Conservation (phyloP, 1,140 invertebrate species). For the Belonocnema kinseyi region DNA sequence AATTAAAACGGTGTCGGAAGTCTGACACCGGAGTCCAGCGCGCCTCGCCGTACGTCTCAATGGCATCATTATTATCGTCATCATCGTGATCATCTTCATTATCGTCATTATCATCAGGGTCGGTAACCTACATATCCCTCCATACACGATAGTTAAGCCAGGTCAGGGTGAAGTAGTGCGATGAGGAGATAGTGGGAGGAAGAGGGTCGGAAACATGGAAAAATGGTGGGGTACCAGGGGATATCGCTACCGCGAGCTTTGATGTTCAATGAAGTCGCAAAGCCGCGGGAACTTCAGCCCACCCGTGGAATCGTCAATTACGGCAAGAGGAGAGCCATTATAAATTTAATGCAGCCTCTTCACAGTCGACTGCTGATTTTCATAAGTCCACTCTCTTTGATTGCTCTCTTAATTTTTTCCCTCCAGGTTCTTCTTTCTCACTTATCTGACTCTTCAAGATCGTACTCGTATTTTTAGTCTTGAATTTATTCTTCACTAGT, state of each 20-base stretch:
- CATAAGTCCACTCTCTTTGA: constrained; percentile 47
- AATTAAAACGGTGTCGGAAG: constrained; percentile 76
- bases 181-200: not conserved
- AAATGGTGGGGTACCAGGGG: constrained; percentile 35
- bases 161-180: not conserved
- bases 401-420: constrained; percentile 36
- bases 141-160: not conserved
- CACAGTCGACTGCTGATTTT: constrained; percentile 59
- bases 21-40: constrained; percentile 47
- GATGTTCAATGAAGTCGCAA: constrained; percentile 62
- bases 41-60: constrained; percentile 31
- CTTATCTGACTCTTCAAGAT: too few species aligned
- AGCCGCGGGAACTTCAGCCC: constrained; percentile 60
- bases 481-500: too few species aligned
- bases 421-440: constrained; percentile 38
- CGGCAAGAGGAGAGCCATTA: constrained; percentile 65
- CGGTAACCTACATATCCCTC: constrained; percentile 32
- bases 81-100: constrained; percentile 50
- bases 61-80: constrained; percentile 46
- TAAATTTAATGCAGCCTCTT: constrained; percentile 66
- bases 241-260: constrained; percentile 32
- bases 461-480: too few species aligned
- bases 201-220: constrained; percentile 9
- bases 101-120: constrained; percentile 45
- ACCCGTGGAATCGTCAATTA: constrained; percentile 72